These are phyloP conservation scores for Caenorhabditis macrosperma DNA, from an alignment of 2,888 invertebrate genomes.

Conservation along the genomic window DNA sequence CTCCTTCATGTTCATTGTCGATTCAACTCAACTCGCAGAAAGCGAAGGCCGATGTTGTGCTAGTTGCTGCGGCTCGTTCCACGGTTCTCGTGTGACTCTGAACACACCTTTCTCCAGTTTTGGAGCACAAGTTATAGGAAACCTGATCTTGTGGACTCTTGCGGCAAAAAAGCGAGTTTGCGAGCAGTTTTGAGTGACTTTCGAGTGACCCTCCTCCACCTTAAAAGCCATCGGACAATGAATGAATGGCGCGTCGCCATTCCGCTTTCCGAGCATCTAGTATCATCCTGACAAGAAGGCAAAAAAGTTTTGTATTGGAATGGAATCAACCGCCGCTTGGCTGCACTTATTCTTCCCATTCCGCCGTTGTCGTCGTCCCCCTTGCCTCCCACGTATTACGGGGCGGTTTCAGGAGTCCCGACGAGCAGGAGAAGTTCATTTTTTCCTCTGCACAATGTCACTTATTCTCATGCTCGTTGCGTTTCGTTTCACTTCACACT, in stretches of 20 bases:
- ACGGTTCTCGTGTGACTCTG: too few species aligned
- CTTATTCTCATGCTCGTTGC: conserved; percentile 3
- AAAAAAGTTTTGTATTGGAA: conserved; percentile 52
- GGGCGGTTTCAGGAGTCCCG: conserved; percentile 14
- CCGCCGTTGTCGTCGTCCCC: conserved; percentile 11
- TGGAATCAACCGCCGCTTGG: conserved; percentile 51
- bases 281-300: conserved; percentile 37
- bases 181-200: neutral
- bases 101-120: too few species aligned
- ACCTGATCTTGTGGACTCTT: conserved; percentile 1
- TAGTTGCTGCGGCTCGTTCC: too few species aligned
- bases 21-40: neutral
- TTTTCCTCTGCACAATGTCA: conserved; percentile 7
- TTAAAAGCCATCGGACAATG: neutral
- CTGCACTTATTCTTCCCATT: conserved; percentile 56
- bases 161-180: neutral
- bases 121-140: neutral
- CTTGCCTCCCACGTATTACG: conserved; percentile 20
- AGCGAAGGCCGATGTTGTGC: too few species aligned
- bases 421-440: conserved; percentile 29
- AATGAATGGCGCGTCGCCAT: conserved; percentile 17
- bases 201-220: neutral
- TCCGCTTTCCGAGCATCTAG: conserved; percentile 23
- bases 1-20: conserved; percentile 10
- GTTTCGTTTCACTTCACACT: conserved; percentile 3